Percentiles rank a stretch among this genome's conserved stretches.
These are phyloP conservation scores for Pachyramphus minor DNA, from an alignment of 2,113 vertebrate genomes.

Conservation along the genomic window DNA sequence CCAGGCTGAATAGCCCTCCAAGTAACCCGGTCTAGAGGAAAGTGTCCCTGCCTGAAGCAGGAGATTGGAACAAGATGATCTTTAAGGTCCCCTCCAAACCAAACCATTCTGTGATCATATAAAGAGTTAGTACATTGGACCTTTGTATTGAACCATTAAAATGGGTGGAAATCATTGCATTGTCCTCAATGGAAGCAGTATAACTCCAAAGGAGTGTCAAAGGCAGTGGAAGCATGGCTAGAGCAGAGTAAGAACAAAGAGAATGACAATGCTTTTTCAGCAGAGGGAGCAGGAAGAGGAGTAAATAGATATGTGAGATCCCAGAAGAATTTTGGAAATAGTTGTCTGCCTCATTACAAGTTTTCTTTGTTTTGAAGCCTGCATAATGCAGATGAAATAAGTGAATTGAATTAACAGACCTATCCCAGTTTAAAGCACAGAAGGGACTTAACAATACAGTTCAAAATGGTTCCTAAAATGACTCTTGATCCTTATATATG, in stretches of 20 bases:
- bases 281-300: not conserved
- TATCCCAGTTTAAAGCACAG: not conserved
- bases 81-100: not conserved
- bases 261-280: not conserved
- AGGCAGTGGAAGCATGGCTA: not conserved
- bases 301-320: not conserved
- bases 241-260: not conserved
- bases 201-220: not conserved
- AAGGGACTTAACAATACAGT: not conserved
- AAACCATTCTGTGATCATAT: not conserved
- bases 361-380: constrained; percentile 3
- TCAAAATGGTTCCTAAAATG: constrained; percentile 2
- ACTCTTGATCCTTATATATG: not conserved
- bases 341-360: not conserved
- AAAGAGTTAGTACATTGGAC: not conserved
- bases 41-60: not conserved
- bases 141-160: not conserved
- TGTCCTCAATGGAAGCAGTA: not conserved
- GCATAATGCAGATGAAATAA: not conserved
- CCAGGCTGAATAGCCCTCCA: not conserved
- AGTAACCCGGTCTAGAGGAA: not conserved
- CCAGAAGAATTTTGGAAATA: not conserved
- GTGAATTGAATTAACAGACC: not conserved
- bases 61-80: not conserved
- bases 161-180: not conserved